Evolutionary conservation across 2,113 vertebrate genomes (phyloP).

Genomic region (Chaetorhynchus papuensis): DNA sequence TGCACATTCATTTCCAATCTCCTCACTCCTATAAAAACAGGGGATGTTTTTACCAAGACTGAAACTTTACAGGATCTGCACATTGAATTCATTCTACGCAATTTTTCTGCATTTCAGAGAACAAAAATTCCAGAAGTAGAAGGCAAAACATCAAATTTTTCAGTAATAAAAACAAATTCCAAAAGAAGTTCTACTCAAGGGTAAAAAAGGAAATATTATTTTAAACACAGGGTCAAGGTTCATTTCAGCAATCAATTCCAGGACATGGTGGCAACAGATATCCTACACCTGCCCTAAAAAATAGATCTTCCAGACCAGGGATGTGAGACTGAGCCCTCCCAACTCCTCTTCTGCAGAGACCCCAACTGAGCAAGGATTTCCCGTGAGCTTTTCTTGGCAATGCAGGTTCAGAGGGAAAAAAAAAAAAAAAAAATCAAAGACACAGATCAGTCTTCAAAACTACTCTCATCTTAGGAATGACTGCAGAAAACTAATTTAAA

Average conservation of each 20-base stretch:
- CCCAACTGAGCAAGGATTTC: neutral
- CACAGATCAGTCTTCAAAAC: neutral
- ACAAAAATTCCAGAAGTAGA: neutral
- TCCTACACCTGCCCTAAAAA: neutral
- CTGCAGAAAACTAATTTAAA: neutral
- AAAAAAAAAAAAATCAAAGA: neutral
- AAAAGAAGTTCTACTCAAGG: neutral
- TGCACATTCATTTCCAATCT: neutral
- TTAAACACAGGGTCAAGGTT: neutral
- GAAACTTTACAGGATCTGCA: neutral
- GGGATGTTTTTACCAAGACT: neutral
- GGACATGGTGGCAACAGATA: neutral
- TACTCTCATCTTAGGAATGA: neutral
- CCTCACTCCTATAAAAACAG: neutral
- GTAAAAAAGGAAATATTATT: neutral
- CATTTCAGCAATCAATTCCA: neutral
- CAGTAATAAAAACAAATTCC: neutral
- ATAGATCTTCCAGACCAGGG: rapidly evolving
- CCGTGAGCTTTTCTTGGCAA: neutral
- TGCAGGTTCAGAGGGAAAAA: too few species aligned
- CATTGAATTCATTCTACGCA: neutral
- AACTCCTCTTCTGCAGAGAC: neutral
- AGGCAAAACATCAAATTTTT: neutral
- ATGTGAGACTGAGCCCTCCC: neutral
- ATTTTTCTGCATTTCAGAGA: neutral